Evolutionary conservation across 2,113 vertebrate genomes (phyloP).

Genomic region (Blennius ocellaris): DNA sequence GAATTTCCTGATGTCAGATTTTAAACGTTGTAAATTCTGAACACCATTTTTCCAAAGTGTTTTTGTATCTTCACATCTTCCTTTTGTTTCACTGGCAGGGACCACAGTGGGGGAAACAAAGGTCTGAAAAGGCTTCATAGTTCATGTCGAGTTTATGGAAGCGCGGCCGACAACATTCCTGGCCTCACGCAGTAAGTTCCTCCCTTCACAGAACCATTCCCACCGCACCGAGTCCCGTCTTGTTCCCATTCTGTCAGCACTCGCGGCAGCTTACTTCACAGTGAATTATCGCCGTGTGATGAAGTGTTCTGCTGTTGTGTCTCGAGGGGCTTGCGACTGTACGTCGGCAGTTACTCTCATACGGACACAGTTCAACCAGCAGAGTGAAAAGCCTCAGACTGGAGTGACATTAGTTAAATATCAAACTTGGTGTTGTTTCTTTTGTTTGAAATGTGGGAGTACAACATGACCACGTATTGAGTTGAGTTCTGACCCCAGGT

Average conservation of each 20-base stretch:
- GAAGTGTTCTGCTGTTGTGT: background rate
- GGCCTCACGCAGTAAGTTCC: conserved; percentile 92
- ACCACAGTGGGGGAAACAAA: conserved; percentile 95
- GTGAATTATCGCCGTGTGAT: conserved; percentile 28
- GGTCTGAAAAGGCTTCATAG: conserved; percentile 83
- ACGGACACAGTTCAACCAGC: background rate
- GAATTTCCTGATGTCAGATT: no score
- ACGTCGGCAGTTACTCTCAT: no score
- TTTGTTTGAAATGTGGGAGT: background rate
- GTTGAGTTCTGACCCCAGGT: background rate
- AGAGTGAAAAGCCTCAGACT: background rate
- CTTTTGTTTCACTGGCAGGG: conserved; percentile 82
- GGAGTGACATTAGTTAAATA: background rate
- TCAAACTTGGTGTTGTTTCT: background rate
- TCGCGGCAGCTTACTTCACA: conserved; percentile 47
- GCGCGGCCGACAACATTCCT: conserved; percentile 90
- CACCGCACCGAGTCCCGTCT: conserved; percentile 19
- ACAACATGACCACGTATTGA: no score
- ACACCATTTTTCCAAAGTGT: no score
- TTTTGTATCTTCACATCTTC: background rate
- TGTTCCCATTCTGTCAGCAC: conserved; percentile 28
- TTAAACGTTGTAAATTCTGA: no score
- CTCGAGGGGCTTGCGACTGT: no score
- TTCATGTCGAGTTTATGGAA: conserved; percentile 93
- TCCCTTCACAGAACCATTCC: background rate